A percentile compares a stretch with the other conserved stretches of the same genome.
phyloP scores from a whole-genome alignment of 2,888 invertebrate genomes.

The Callyntrura guangdongensis region DNA sequence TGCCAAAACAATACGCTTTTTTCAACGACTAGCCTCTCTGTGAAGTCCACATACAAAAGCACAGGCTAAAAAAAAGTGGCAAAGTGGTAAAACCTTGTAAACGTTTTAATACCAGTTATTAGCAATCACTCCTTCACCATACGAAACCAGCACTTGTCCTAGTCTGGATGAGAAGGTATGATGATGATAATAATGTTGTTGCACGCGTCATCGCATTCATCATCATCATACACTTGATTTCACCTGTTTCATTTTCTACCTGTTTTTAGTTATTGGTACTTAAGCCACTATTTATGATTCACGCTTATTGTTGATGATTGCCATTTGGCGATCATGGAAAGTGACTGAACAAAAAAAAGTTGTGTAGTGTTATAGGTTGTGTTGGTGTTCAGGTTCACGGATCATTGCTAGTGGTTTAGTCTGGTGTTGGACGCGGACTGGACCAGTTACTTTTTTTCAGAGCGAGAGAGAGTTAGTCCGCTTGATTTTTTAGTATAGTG shows the following conservation, averaged over 20 bases:
- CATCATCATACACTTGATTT: not conserved
- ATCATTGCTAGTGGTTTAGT: constrained; percentile 12
- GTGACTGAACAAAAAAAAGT: no score
- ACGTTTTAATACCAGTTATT: constrained; percentile 52
- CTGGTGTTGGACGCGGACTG: not conserved
- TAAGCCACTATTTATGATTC: not conserved
- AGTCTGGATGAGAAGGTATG: no score
- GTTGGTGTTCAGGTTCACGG: not conserved
- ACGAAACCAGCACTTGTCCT: not conserved
- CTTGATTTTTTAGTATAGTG: no score
- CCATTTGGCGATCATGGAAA: not conserved
- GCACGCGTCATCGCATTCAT: constrained; percentile 48
- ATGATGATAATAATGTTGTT: constrained; percentile 28
- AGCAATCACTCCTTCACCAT: not conserved
- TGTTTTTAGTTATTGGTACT: no score
- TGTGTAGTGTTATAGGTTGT: no score
- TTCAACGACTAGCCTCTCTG: no score
- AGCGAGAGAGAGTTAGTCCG: no score
- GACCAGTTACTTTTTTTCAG: no score
- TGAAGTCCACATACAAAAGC: no score
- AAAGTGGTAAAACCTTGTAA: constrained; percentile 18
- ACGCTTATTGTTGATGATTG: not conserved
- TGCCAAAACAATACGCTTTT: no score
- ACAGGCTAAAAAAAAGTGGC: no score
- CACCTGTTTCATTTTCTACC: constrained; percentile 22